These are phyloP conservation scores for Ictalurus furcatus DNA, from an alignment of 2,113 vertebrate species.

Conservation along the genomic window DNA sequence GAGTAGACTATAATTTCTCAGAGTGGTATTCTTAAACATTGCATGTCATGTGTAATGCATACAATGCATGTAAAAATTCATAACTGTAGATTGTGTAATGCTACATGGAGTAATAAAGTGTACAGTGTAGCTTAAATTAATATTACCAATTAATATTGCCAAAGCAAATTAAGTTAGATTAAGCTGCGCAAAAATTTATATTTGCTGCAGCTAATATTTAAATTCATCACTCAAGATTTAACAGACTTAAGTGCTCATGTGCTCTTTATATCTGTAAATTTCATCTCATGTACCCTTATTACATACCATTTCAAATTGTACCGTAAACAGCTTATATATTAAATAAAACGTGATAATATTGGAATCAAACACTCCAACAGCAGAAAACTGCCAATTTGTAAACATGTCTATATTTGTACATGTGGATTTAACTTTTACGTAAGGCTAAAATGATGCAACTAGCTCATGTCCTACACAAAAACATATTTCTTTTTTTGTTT, in stretches of 20 bases:
- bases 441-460: slow-evolving; percentile 2
- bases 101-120: slow-evolving; percentile 4
- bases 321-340: slow-evolving; percentile 6
- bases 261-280: slow-evolving; percentile 21
- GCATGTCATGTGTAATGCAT: background rate
- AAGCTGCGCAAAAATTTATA: background rate
- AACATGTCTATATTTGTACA: slow-evolving; percentile 4
- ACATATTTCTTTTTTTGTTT: background rate
- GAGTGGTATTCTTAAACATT: slow-evolving; percentile 20
- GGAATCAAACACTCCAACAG: background rate
- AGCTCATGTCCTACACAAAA: background rate
- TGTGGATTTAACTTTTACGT: background rate
- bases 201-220: slow-evolving; percentile 9
- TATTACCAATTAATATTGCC: background rate
- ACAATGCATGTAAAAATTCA: slow-evolving; percentile 5
- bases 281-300: background rate
- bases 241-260: slow-evolving; percentile 39
- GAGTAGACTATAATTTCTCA: slow-evolving; percentile 12
- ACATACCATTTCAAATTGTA: slow-evolving; percentile 22
- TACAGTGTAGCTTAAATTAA: background rate
- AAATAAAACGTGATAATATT: slow-evolving; percentile 24
- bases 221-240: slow-evolving; percentile 6
- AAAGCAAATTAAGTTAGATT: background rate
- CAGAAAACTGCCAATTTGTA: background rate
- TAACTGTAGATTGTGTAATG: background rate